Evolutionary conservation across 2,797 vertebrate genomes (phyloP).

Genomic region (Platyrinchus mystaceus): DNA sequence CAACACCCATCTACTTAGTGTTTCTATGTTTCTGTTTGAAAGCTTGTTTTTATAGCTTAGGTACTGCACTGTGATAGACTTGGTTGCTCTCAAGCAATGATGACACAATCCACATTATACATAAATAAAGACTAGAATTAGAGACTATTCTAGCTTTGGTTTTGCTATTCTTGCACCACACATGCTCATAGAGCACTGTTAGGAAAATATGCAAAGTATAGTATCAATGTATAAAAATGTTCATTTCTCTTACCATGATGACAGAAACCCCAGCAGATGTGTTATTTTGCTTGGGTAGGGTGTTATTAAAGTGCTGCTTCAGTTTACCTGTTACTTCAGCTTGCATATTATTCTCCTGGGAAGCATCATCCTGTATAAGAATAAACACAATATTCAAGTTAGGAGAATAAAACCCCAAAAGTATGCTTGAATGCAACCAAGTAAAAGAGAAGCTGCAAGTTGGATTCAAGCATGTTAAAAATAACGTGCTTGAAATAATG

Average conservation of each 20-base stretch:
- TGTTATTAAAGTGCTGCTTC: conserved; percentile 93
- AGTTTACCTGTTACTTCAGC: conserved; percentile 96
- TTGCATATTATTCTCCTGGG: conserved; percentile 92
- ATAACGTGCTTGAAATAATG: background rate
- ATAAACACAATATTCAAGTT: background rate
- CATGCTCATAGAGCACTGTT: background rate
- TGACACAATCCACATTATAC: background rate
- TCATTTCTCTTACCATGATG: conserved; percentile 88
- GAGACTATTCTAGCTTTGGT: background rate
- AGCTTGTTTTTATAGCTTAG: background rate
- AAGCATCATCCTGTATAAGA: conserved; percentile 83
- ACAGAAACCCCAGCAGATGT: conserved; percentile 90
- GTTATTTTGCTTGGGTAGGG: conserved; percentile 85
- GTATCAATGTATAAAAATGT: background rate
- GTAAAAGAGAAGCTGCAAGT: background rate
- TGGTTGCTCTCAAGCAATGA: background rate
- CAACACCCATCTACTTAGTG: background rate
- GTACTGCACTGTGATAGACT: background rate
- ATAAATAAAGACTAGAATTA: background rate
- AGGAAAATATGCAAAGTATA: background rate
- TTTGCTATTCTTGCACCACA: conserved; percentile 53
- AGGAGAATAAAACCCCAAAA: fast-evolving
- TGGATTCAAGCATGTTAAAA: background rate
- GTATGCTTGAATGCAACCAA: background rate
- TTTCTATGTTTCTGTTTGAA: background rate